Base-by-base conservation (phyloP, 2,888 invertebrate species). In the Timandra comae region DNA sequence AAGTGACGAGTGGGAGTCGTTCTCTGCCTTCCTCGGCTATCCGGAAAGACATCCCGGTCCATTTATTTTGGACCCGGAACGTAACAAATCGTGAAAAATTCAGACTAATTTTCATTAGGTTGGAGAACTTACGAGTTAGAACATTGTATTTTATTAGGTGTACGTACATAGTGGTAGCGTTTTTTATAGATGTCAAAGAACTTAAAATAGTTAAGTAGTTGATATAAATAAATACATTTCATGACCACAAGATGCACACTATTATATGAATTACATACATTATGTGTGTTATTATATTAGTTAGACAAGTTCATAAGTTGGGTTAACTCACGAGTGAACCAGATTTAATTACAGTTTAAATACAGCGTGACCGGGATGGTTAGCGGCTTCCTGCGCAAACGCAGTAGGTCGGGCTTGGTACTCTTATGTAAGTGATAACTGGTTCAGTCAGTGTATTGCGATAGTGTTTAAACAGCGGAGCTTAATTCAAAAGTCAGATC, bases 1-100 rank as follows among this genome's bases (percentile, higher is more conserved):
- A 74, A 80, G 79, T 84, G 82, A 78, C 72, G 77, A 80, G 81
- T 78, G 75, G 79, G 80, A 76, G 69, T 72, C 54, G 47, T 56
- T 58, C 58, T 56, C 57, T 49, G 49, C 45, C 52, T 49, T 62
- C 56, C 52, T 62, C 57, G 55, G 49, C 58, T 59, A 60, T 47
- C 53, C 53, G 58, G 55, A 63, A 65, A 66, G 64, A 67, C 60
- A 56, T 66, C 53, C 50, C 46, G 52, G 58, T 56, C 68, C 71
- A 76, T 81, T 79, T 77, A 72, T 78, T 70, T 68, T 33, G 35
- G 27, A 33, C 52, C 49, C 54, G 54, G 62, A 63, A 59, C 58
- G 66, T 62, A 57, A 61, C 62, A 60, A 71, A 72, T 69, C 63
- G 67, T 62, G 64, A 71, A 72, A 75, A 76, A 71, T 36, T 75